Evolutionary conservation across 2,113 vertebrate species (phyloP).

Genomic region (Prunella fulvescens): DNA sequence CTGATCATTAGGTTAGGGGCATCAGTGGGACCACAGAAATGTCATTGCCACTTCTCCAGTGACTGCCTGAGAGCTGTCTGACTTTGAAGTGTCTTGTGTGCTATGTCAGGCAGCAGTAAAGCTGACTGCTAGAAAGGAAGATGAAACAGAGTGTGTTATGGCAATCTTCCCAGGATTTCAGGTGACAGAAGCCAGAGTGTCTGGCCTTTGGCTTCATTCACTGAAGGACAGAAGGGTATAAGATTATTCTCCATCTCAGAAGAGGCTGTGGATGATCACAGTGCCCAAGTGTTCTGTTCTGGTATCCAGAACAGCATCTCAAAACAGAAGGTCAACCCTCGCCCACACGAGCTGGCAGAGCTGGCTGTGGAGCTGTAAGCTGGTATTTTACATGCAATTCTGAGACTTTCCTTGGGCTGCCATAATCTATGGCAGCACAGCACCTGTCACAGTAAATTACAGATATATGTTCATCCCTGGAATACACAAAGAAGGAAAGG

Average conservation of each 20-base stretch:
- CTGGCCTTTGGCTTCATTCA: background rate
- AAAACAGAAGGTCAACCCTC: conserved; percentile 12
- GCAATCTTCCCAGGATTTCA: conserved; percentile 33
- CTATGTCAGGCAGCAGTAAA: background rate
- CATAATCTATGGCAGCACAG: background rate
- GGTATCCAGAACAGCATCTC: background rate
- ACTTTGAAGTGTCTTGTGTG: background rate
- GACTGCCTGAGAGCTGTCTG: background rate
- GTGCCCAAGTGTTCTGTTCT: background rate
- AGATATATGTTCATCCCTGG: background rate
- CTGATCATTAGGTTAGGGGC: background rate
- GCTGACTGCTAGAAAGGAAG: background rate
- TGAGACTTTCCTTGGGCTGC: background rate
- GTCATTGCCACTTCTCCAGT: background rate
- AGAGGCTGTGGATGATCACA: background rate
- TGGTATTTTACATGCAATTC: background rate
- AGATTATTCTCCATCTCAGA: background rate
- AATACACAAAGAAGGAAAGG: background rate
- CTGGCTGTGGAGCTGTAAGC: background rate
- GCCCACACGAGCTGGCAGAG: background rate
- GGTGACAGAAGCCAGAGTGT: background rate
- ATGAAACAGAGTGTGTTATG: background rate
- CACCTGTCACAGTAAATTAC: background rate
- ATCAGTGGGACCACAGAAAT: background rate
- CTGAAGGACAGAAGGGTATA: background rate